Evolutionary conservation across 2,888 invertebrate species (phyloP), one percentile per base, ranked within the genome.

Genomic region (Argynnis bischoffii): DNA sequence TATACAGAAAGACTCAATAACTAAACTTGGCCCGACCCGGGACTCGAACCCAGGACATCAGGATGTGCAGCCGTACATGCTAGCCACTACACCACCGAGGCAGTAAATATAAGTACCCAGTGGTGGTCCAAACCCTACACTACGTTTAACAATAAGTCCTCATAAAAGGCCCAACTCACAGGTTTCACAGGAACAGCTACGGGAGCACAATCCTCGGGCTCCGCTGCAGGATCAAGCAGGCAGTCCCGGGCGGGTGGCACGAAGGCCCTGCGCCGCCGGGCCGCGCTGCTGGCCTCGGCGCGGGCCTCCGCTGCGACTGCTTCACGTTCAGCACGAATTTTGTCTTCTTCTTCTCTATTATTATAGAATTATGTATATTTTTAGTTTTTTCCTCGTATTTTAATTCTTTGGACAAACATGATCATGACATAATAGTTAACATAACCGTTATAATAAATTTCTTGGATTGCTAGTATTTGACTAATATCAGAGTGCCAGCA

Each of bases 231-330:
- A 68, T 93, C 93, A 67, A 91, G 87, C 87, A 88, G 79, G 78
- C 93, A 93, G 72, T 73, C 93, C 67, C 95, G 93, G 77, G 95
- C 95, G 0, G 95, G 95, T 3, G 95, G 93, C 74, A 93, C 93
- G 81, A 95, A 95, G 50, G 93, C 94, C 57, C 90, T 84, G 0
- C 91, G 82, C 66, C 86, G 81, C 55, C 88, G 79, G 68, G 78
- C 78, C 13, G 76, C 77, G 1, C 78, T 77, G 3, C 79, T 80
- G 6, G 81, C 83, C 50, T 82, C 82, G 8, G 83, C 83, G 13
- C 85, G 86, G 50, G 86, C 88, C 55, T 87, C 83, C 31, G 80
- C 86, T 21, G 82, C 84, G 41, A 81, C 82, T 16, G 83, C 83
- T 13, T 81, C 84, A 13, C 87, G 87, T 48, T 86, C 89, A 31